phyloP scores from a whole-genome alignment of 1,140 invertebrate species.

The Eufriesea mexicana region DNA sequence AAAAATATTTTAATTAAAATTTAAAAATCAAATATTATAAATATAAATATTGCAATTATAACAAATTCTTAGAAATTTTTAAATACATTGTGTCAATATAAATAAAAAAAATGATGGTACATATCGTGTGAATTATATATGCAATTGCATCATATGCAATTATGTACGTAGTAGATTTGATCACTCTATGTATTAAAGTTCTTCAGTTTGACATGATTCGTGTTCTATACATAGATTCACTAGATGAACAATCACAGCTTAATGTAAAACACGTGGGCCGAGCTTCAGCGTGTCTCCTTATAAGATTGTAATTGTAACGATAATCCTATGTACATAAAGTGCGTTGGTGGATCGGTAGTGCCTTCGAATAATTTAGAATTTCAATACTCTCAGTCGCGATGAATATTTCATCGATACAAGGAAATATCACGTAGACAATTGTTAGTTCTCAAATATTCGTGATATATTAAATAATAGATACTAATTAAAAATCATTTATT shows the following conservation, averaged over 20 bases:
- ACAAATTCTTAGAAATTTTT: too few species aligned
- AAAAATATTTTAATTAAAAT: too few species aligned
- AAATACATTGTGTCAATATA: too few species aligned
- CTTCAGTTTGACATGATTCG: slow-evolving; percentile 28
- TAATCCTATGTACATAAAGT: slow-evolving; percentile 2
- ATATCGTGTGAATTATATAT: too few species aligned
- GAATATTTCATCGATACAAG: slow-evolving; percentile 48
- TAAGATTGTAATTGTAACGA: slow-evolving; percentile 70
- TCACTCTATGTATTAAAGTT: background rate
- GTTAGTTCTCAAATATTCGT: background rate
- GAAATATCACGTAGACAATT: background rate
- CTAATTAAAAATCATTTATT: too few species aligned
- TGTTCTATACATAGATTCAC: slow-evolving; percentile 27
- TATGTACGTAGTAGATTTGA: too few species aligned
- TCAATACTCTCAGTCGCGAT: slow-evolving; percentile 62
- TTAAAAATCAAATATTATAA: too few species aligned
- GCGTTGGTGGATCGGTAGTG: slow-evolving; percentile 76
- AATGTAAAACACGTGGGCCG: slow-evolving; percentile 68
- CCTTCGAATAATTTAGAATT: slow-evolving; percentile 67
- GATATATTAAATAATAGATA: too few species aligned
- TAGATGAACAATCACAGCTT: slow-evolving; percentile 67
- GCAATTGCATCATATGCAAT: too few species aligned
- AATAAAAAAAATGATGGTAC: too few species aligned
- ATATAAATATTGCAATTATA: too few species aligned
- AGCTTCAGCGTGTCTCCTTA: slow-evolving; percentile 69